Evolutionary conservation across 2,888 invertebrate genomes (phyloP).

Genomic region (Pollenia griseotomentosa): DNA sequence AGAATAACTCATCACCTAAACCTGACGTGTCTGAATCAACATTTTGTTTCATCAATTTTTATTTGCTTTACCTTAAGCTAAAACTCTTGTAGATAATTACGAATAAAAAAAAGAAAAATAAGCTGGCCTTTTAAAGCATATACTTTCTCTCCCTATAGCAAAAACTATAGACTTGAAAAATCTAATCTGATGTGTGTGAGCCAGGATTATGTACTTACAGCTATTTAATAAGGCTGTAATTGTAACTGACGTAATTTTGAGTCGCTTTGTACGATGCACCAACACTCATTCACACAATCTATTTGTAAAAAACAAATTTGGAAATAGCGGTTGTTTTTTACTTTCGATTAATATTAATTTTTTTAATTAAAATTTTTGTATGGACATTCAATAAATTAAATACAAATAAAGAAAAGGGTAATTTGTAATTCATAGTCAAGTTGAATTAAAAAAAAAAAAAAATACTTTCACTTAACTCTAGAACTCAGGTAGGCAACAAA

Average conservation of each 20-base stretch:
- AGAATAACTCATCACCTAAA: no score
- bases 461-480: slow-evolving; percentile 66
- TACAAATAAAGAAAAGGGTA: slow-evolving; percentile 52
- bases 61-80: no score
- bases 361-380: slow-evolving; percentile 39
- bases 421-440: slow-evolving; percentile 40
- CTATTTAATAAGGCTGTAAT: neutral
- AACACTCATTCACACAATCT: slow-evolving; percentile 4
- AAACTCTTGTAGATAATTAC: no score
- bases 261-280: slow-evolving; percentile 17
- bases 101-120: no score
- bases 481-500: slow-evolving; percentile 29
- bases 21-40: no score
- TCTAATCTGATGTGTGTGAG: no score
- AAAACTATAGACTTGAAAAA: no score
- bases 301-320: slow-evolving; percentile 28
- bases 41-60: no score
- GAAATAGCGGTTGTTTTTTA: slow-evolving; percentile 53
- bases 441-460: neutral
- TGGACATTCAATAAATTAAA: slow-evolving; percentile 23
- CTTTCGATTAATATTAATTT: slow-evolving; percentile 69
- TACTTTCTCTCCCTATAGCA: no score
- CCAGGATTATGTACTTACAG: no score
- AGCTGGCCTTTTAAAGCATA: no score
- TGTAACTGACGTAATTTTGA: slow-evolving; percentile 51